A percentile compares a stretch with the other conserved stretches of the same genome.
phyloP scores from a whole-genome alignment of 2,797 vertebrate species.

The Paratrypauchen microcephalus region DNA sequence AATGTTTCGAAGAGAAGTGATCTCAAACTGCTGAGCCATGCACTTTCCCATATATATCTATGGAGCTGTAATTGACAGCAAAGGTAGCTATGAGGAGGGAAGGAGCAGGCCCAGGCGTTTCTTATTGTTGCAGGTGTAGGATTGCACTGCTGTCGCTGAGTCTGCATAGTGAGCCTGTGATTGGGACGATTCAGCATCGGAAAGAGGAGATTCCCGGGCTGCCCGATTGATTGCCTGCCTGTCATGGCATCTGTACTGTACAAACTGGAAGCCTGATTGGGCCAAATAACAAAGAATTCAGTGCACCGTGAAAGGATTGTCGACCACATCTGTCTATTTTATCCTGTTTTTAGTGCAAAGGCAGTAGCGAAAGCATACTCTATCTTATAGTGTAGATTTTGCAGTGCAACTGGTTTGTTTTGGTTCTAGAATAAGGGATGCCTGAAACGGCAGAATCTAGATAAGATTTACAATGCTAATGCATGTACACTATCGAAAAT shows the following conservation, averaged over 20 bases:
- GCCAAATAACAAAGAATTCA: slow-evolving; percentile 37
- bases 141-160: slow-evolving; percentile 48
- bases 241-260: slow-evolving; percentile 32
- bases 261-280: slow-evolving; percentile 34
- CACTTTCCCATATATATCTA: slow-evolving; percentile 51
- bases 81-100: slow-evolving; percentile 45
- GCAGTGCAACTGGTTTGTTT: not conserved
- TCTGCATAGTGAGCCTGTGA: slow-evolving; percentile 54
- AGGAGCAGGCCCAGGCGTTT: slow-evolving; percentile 42
- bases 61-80: slow-evolving; percentile 65
- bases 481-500: not conserved
- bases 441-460: not conserved
- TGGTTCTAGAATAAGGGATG: not conserved
- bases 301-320: slow-evolving; percentile 24
- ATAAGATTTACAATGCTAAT: not conserved
- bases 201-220: slow-evolving; percentile 45
- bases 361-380: not conserved
- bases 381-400: not conserved
- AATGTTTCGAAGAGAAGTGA: slow-evolving; percentile 42
- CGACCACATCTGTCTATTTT: slow-evolving; percentile 38
- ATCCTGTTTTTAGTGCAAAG: not conserved
- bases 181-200: slow-evolving; percentile 44
- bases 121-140: slow-evolving; percentile 62
- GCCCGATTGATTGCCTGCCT: slow-evolving; percentile 43
- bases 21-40: slow-evolving; percentile 62